Evolutionary conservation across 2,888 invertebrate genomes (phyloP), one percentile per base, ranked within the genome.

Genomic region (Cabera pusaria): DNA sequence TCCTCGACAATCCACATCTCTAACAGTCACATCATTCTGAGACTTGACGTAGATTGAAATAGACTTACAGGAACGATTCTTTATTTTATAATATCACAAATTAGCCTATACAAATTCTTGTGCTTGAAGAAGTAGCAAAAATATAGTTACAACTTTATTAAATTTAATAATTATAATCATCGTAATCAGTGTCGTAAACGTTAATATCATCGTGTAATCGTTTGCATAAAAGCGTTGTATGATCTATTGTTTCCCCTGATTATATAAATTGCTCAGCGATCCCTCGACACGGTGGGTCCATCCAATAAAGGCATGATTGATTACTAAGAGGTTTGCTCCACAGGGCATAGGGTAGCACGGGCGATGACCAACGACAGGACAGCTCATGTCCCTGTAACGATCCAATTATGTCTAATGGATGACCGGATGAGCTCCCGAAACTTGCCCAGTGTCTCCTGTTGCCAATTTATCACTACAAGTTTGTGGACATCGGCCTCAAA

Each of bases 331-430:
- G 42, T 31, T 33, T 7, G 7, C 34, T 20, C 35, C 5, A 31
- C 20, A 29, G 20, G 22, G 18, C 19, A 22, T 9, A 23, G 29
- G 25, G 20, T 31, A 27, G 3, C 17, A n/a, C 16, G 9, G 24
- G 20, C 8, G 16, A 40, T 28, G 40, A 28, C 21, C n/a, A n/a
- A 20, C 22, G 16, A 25, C 41, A 40, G 43, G 44, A 44, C 41
- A 44, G 47, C 5, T 44, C 9, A 35, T 34, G 14, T 24, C 8
- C 43, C 44, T 32, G 37, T 40, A 59, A 52, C 69, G 60, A 79
- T 80, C 78, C 83, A 84, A 85, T 85, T 84, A 83, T 69, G 63
- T 63, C 55, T 83, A 84, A 82, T 84, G 83, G 81, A 77, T 64
- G 43, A 67, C 67, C 57, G 83, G 81, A 77, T 64, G 43, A 67